A percentile compares a stretch with the other conserved stretches of the same genome.
These are phyloP conservation scores for Calliphora vicina DNA, from an alignment of 1,140 invertebrate genomes.

Conservation along the genomic window DNA sequence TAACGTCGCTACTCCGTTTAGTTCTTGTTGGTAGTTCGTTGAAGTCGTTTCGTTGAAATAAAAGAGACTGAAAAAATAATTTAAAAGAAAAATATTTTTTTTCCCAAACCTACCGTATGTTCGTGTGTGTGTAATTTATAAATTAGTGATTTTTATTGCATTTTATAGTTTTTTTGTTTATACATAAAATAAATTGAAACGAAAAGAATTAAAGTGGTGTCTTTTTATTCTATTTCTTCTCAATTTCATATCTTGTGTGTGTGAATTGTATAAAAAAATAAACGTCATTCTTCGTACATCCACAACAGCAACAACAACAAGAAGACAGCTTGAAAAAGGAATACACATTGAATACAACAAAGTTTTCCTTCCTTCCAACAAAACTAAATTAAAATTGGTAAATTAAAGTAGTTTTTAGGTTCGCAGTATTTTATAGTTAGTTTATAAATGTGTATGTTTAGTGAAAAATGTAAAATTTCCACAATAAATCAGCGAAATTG, in stretches of 20 bases:
- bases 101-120: background rate
- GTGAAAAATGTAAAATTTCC: too few species aligned
- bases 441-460: too few species aligned
- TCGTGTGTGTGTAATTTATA: background rate
- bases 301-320: background rate
- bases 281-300: background rate
- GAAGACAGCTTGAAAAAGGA: background rate
- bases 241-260: background rate
- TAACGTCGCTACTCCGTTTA: background rate
- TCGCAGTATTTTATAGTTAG: too few species aligned
- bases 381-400: background rate
- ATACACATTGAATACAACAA: background rate
- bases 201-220: background rate
- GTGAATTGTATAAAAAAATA: too few species aligned
- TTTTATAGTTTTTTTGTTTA: background rate
- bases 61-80: background rate
- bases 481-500: too few species aligned
- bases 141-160: background rate
- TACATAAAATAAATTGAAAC: background rate
- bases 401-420: background rate
- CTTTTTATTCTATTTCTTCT: background rate
- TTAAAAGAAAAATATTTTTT: background rate
- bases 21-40: constrained; percentile 8
- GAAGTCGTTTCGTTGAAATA: constrained; percentile 4
- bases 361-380: background rate